A percentile compares a stretch with the other conserved stretches of the same genome.
These are phyloP conservation scores for Dromococcyx pavoninus DNA, from an alignment of 2,797 vertebrate species.

Conservation along the genomic window DNA sequence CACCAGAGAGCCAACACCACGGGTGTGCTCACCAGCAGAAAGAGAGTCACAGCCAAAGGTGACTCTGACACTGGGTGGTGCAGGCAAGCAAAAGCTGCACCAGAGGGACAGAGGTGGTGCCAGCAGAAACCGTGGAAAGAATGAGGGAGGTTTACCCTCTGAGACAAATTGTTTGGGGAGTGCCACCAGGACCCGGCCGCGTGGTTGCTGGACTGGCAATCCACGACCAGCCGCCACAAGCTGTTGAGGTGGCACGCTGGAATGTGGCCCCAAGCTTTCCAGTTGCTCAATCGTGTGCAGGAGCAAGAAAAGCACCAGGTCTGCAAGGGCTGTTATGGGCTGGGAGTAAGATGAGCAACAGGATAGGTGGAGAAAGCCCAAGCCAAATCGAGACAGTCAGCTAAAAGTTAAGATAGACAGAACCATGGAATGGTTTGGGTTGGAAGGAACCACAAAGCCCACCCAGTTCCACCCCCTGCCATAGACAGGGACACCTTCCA, in stretches of 20 bases:
- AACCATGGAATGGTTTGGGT: neutral
- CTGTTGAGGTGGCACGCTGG: constrained; percentile 59
- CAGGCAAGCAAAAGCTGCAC: neutral
- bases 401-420: neutral
- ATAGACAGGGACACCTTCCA: no score
- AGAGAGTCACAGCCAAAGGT: neutral
- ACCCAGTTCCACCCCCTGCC: no score
- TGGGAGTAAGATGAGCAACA: constrained; percentile 40
- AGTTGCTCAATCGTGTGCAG: constrained; percentile 34
- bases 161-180: constrained; percentile 28
- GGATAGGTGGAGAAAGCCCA: constrained; percentile 46
- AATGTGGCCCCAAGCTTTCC: constrained; percentile 33
- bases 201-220: neutral
- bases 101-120: constrained; percentile 18
- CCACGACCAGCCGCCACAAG: constrained; percentile 5
- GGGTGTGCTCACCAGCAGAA: neutral
- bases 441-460: no score
- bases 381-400: constrained; percentile 5
- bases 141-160: constrained; percentile 53
- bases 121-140: constrained; percentile 55
- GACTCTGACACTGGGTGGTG: neutral
- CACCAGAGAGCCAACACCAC: neutral
- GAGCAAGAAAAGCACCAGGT: constrained; percentile 41
- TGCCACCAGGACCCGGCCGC: neutral
- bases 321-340: constrained; percentile 8